phyloP scores from a whole-genome alignment of 1,140 invertebrate genomes.

The Apis laboriosa region DNA sequence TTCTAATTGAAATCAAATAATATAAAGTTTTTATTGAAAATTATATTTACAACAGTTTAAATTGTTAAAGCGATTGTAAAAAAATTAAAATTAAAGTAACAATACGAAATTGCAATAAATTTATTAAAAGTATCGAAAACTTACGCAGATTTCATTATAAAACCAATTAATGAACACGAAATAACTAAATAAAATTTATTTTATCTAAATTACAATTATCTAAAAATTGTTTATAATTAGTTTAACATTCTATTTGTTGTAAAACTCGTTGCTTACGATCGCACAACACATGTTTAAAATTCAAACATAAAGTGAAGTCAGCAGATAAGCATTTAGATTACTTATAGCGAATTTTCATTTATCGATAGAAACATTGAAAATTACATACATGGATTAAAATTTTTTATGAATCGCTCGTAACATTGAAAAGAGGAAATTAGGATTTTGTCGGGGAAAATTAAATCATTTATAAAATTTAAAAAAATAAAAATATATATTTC shows the following conservation, averaged over 20 bases:
- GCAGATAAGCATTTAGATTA: not conserved
- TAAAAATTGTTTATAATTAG: not conserved
- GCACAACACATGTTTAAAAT: constrained; percentile 11
- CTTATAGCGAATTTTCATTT: not conserved
- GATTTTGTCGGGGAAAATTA: not conserved
- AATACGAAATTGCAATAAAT: not conserved
- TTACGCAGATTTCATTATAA: constrained; percentile 48
- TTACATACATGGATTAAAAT: not conserved
- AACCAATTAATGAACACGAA: not conserved
- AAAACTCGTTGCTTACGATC: not conserved
- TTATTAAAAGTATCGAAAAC: constrained; percentile 35
- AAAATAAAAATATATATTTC: not conserved
- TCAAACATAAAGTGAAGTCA: constrained; percentile 25
- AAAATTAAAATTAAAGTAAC: not conserved
- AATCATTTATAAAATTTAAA: not conserved
- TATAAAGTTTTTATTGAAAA: not conserved
- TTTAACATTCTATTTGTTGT: constrained; percentile 1
- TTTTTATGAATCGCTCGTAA: not conserved
- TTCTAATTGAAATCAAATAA: constrained; percentile 57
- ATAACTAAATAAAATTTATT: not conserved
- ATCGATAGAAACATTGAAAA: not conserved
- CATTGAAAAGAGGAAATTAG: not conserved
- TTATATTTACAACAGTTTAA: not conserved
- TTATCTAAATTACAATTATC: not conserved
- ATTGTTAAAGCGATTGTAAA: not conserved